Percentiles rank a stretch among this genome's conserved stretches.
Evolutionary conservation across 1,140 invertebrate species (phyloP).

Genomic region (Thalassaphorura encarpata): DNA sequence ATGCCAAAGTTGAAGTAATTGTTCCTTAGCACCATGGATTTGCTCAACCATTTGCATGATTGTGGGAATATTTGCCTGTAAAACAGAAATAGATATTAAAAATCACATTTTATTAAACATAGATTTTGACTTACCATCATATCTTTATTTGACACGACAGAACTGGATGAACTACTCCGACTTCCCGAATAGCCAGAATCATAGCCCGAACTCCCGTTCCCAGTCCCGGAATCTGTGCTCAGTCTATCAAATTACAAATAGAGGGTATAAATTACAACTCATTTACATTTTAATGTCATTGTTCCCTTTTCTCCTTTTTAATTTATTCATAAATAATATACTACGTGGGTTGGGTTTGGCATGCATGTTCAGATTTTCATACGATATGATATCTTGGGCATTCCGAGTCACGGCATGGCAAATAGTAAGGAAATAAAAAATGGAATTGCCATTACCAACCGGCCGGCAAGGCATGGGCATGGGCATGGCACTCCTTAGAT

Average conservation of each 20-base stretch:
- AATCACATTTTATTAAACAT: constrained; percentile 32
- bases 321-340: too few species aligned
- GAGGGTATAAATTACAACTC: too few species aligned
- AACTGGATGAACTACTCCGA: constrained; percentile 47
- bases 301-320: too few species aligned
- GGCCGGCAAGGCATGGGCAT: too few species aligned
- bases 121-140: constrained; percentile 37
- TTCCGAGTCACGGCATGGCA: too few species aligned
- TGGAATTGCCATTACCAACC: too few species aligned
- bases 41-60: constrained; percentile 68
- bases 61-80: constrained; percentile 50
- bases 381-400: too few species aligned
- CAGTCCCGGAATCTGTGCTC: constrained; percentile 35
- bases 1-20: constrained; percentile 86
- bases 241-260: constrained; percentile 37
- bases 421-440: too few species aligned
- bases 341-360: too few species aligned
- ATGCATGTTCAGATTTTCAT: too few species aligned
- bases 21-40: constrained; percentile 74
- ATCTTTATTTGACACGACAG: constrained; percentile 59
- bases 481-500: too few species aligned
- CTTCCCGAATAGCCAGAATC: constrained; percentile 47
- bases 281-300: too few species aligned
- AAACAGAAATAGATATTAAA: constrained; percentile 22
- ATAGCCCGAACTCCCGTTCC: constrained; percentile 38